phyloP scores from a whole-genome alignment of 2,113 vertebrate species.

The Larimichthys polyactis region DNA sequence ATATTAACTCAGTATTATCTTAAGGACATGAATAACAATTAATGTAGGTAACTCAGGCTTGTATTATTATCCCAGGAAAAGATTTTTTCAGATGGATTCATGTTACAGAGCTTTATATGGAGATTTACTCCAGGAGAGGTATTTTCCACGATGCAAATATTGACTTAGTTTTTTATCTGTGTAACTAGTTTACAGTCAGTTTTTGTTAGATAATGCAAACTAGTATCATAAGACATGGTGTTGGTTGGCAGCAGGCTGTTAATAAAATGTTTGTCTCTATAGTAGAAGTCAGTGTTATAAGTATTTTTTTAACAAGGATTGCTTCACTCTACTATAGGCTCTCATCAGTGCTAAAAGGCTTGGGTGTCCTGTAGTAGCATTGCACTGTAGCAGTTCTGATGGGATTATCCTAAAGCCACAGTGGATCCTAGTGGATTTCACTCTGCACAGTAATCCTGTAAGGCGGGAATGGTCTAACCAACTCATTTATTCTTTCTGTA shows the following conservation, averaged over 20 bases:
- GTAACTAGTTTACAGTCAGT: conserved; percentile 51
- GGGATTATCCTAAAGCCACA: conserved; percentile 90
- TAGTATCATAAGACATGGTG: conserved; percentile 34
- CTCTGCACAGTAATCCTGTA: conserved; percentile 84
- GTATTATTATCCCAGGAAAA: conserved; percentile 54
- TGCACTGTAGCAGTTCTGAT: conserved; percentile 86
- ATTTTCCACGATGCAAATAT: conserved; percentile 58
- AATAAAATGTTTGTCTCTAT: conserved; percentile 56
- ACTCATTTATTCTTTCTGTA: conserved; percentile 61
- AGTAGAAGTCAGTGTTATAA: conserved; percentile 61
- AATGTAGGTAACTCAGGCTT: conserved; percentile 65
- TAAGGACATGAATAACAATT: conserved; percentile 50
- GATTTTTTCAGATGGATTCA: conserved; percentile 55
- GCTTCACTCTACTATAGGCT: conserved; percentile 83
- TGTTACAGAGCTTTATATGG: conserved; percentile 79
- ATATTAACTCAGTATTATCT: conserved; percentile 55
- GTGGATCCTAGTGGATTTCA: conserved; percentile 88
- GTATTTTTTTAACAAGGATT: conserved; percentile 72
- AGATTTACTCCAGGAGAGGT: conserved; percentile 71
- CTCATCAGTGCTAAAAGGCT: conserved; percentile 90
- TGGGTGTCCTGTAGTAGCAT: conserved; percentile 87
- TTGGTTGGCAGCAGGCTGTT: conserved; percentile 65
- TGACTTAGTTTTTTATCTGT: conserved; percentile 70
- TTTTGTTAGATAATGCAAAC: conserved; percentile 58
- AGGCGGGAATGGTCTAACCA: conserved; percentile 77